Base-by-base conservation (phyloP, 2,113 vertebrate genomes). In the Pluvialis apricaria region DNA sequence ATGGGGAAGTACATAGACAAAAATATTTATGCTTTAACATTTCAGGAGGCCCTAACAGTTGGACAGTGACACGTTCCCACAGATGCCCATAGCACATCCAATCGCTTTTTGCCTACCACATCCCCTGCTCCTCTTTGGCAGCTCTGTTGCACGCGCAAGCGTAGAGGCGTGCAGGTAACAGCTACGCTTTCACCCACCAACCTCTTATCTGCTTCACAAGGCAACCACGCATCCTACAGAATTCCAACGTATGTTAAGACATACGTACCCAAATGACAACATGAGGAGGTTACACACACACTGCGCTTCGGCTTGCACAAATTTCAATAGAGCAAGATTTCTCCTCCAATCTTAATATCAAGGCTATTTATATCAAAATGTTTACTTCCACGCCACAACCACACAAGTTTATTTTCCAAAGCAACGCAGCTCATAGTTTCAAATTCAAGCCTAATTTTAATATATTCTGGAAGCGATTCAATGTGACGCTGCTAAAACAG, bases 101-200 rank as follows among this genome's bases (percentile, higher is more conserved):
- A 21, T 7, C 2, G 11, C 28, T 65, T 65, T 78, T 45, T 64
- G n/a, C 42, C 71, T 52, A n/a, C 29, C 40, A 13, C 10, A 0
- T 11, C 1, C 34, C 14, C 44, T 1, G 31, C 58, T 84, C 54
- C 82, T 73, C 32, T 31, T 12, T 4, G 17, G 54, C 64, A 7
- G 12, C 52, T 32, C 1, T 0, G 10, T 2, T n/a, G 66, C 64
- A 64, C 1, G 2, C 4, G 3, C 52, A 36, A 32, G 54, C 12
- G 60, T 1, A 61, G 42, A 68, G 44, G 22, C 24, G 7, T 6
- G 49, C 34, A 17, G 16, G 19, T 38, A 45, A 55, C 1, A 4
- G 36, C 55, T 78, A 1, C 19, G 19, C 40, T 34, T 21, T 10
- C 69, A 84, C 3, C 2, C 10, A 86, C 20, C 21, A 21, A 15